These are phyloP conservation scores for Limnephilus lunatus DNA, from an alignment of 2,888 invertebrate genomes.

Conservation along the genomic window DNA sequence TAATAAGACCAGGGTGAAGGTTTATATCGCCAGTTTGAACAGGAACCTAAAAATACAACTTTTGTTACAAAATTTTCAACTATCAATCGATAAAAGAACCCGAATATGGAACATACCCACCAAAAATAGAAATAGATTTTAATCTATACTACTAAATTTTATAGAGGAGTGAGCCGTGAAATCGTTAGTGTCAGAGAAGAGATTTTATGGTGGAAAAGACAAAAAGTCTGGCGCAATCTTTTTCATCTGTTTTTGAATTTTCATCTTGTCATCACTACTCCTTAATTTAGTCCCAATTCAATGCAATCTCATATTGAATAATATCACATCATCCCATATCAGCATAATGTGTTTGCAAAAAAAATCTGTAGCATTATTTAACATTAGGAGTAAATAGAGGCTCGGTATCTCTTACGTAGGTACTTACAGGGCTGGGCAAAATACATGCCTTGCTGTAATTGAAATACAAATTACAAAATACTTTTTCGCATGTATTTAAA, in stretches of 20 bases:
- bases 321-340: neutral
- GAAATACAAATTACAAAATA: no score
- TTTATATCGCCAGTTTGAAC: slow-evolving; percentile 73
- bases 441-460: no score
- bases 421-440: no score
- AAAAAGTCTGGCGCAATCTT: neutral
- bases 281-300: neutral
- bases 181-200: neutral
- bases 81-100: neutral
- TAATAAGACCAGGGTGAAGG: slow-evolving; percentile 72
- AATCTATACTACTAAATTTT: no score
- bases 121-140: no score
- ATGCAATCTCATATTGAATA: neutral
- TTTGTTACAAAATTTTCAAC: neutral
- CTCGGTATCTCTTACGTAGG: neutral
- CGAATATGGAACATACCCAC: no score
- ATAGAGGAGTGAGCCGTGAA: no score
- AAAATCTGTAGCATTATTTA: neutral
- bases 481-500: no score
- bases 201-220: neutral
- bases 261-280: neutral
- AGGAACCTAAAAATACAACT: slow-evolving; percentile 70
- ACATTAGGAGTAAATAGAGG: neutral
- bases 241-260: neutral
- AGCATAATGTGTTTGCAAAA: neutral